Base-by-base conservation (phyloP, 2,888 invertebrate species). In the Heteromurus nitidus region DNA sequence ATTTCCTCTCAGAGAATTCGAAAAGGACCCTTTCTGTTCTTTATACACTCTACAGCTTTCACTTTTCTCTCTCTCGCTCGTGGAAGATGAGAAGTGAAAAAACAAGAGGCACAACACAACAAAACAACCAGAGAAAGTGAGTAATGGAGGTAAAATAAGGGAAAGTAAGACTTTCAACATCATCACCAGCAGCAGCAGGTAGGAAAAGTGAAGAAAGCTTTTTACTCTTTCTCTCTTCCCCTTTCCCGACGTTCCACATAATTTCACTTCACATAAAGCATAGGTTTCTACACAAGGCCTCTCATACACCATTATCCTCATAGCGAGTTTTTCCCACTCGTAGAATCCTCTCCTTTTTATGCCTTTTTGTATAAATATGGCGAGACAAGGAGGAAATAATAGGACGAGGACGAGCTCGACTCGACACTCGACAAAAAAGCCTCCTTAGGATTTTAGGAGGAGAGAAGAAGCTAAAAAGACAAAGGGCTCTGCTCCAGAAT, bases 401-500 rank as follows among this genome's bases (percentile, higher is more conserved):
- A 55, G 3, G 9, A 11, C n/a, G 26, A 50, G 9, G 11, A 55
- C 16, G 55, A 26, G 24, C 50, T 20, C 50, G n/a, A 3, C 50
- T 47, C 22, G 24, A 18, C 47, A n/a, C 47, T 47, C 47, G 55
- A 55, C 1, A 55, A 55, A 44, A 55, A 55, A 55, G 55, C 26
- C 55, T 24, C 55, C 55, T 47, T n/a, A 47, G 47, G 47, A 47
- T 47, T 47, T 47, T 47, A 47, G 55, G 26, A 24, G 55, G 7
- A 55, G n/a, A n/a, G n/a, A n/a, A n/a, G n/a, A 55, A 55, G 55
- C 55, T 26, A 55, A 55, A 22, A 55, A 55, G 55, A 55, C 55
- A 55, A 55, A 55, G 55, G 26, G 55, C 26, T 47, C 47, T 11
- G n/a, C n/a, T 55, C 7, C 55, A 55, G 20, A 55, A 55, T 55